Conservation (phyloP, 2,888 invertebrate species). For the Notodonta dromedarius region DNA sequence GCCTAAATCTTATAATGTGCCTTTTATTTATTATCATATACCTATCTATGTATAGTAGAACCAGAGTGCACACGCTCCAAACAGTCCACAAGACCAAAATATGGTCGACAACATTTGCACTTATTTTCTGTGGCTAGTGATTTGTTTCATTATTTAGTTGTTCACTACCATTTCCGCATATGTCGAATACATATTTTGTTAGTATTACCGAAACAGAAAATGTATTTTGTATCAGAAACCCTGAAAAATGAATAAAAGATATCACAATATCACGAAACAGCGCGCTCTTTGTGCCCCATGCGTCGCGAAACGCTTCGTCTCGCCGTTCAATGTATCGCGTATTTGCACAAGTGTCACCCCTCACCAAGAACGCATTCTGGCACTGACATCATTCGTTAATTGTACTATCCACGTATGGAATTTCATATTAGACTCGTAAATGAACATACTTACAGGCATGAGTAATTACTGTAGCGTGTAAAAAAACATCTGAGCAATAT, state of each 20-base stretch:
- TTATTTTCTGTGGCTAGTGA: background rate
- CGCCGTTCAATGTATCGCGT: slow-evolving; percentile 23
- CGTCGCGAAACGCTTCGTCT: slow-evolving; percentile 1
- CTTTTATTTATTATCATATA: too few relatives aligned
- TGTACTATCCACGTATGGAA: slow-evolving; percentile 15
- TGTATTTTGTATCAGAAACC: slow-evolving; percentile 1
- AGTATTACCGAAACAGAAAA: background rate
- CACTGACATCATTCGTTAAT: slow-evolving; percentile 64
- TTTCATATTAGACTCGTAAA: slow-evolving; percentile 29
- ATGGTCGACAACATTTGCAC: too few relatives aligned
- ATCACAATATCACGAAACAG: slow-evolving; percentile 11
- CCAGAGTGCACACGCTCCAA: too few relatives aligned
- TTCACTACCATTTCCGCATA: background rate
- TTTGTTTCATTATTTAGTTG: background rate
- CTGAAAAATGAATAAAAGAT: background rate
- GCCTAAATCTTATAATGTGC: too few relatives aligned
- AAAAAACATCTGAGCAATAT: slow-evolving; percentile 20
- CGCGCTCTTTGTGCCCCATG: slow-evolving; percentile 17
- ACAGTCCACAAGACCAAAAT: too few relatives aligned
- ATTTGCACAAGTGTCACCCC: slow-evolving; percentile 65
- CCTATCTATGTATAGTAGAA: too few relatives aligned
- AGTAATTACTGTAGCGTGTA: slow-evolving; percentile 15
- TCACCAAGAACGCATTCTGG: slow-evolving; percentile 38
- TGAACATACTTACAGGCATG: slow-evolving; percentile 14
- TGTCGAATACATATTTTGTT: background rate